A percentile compares a stretch with the other conserved stretches of the same genome.
Evolutionary conservation across 2,797 vertebrate species (phyloP).

Genomic region (Acomys russatus): DNA sequence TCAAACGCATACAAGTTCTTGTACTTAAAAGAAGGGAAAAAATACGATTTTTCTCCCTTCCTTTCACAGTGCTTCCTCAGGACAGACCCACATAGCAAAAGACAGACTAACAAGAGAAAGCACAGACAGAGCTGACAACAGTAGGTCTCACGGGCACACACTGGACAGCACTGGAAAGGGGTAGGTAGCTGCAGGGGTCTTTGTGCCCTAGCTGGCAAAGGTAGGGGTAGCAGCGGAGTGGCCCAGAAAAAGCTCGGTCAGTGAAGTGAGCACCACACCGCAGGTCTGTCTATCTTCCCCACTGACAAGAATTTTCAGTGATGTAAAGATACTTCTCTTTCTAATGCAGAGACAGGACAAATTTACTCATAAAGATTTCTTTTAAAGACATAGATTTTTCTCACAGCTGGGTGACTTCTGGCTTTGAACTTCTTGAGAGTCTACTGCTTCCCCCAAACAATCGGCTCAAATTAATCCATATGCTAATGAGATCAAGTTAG

Average conservation of each 20-base stretch:
- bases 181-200: not conserved
- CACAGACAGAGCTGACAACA: not conserved
- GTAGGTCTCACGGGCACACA: no score
- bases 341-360: not conserved
- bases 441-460: not conserved
- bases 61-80: not conserved
- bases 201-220: not conserved
- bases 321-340: not conserved
- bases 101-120: not conserved
- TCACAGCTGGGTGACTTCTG: not conserved
- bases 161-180: no score
- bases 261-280: not conserved
- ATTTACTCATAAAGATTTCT: not conserved
- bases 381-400: not conserved
- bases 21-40: not conserved
- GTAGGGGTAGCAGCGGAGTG: not conserved
- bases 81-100: not conserved
- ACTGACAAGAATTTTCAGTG: not conserved
- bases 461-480: not conserved
- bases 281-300: not conserved
- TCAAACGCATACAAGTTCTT: not conserved
- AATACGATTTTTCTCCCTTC: not conserved
- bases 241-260: not conserved
- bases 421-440: not conserved
- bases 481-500: not conserved